Evolutionary conservation across 2,113 vertebrate genomes (phyloP).

Genomic region (Tympanuchus pallidicinctus): DNA sequence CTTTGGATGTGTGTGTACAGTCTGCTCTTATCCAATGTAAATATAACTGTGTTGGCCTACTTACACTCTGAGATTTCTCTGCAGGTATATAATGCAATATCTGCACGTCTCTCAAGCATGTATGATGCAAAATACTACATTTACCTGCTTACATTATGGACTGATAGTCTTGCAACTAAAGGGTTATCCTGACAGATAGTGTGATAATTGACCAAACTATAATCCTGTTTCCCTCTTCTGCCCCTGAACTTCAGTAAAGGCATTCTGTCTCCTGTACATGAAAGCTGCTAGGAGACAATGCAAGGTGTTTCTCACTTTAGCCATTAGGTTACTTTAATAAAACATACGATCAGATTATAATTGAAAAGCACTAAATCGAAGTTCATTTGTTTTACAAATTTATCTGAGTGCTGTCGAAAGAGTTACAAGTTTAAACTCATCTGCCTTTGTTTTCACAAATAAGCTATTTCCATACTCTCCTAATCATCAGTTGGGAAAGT

Average conservation of each 20-base stretch:
- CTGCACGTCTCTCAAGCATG: accelerated
- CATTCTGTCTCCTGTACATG: accelerated
- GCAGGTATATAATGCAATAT: accelerated
- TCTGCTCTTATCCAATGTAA: neutral
- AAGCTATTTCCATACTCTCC: neutral
- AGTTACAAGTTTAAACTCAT: neutral
- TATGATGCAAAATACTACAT: neutral
- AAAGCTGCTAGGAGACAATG: neutral
- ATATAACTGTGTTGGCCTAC: neutral
- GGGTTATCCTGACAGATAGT: neutral
- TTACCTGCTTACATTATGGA: accelerated
- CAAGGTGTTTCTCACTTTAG: neutral
- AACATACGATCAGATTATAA: neutral
- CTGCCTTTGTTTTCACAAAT: neutral
- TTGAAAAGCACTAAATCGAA: neutral
- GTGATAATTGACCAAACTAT: neutral
- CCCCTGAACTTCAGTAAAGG: neutral
- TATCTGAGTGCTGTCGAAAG: neutral
- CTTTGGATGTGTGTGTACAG: accelerated
- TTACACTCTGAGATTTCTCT: neutral
- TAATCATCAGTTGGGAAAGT: neutral
- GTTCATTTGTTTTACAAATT: neutral
- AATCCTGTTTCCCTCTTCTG: neutral
- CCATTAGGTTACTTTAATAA: neutral
- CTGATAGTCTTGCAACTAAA: neutral